A percentile compares a stretch with the other conserved stretches of the same genome.
phyloP scores from a whole-genome alignment of 2,113 vertebrate genomes.

The Podilymbus podiceps region DNA sequence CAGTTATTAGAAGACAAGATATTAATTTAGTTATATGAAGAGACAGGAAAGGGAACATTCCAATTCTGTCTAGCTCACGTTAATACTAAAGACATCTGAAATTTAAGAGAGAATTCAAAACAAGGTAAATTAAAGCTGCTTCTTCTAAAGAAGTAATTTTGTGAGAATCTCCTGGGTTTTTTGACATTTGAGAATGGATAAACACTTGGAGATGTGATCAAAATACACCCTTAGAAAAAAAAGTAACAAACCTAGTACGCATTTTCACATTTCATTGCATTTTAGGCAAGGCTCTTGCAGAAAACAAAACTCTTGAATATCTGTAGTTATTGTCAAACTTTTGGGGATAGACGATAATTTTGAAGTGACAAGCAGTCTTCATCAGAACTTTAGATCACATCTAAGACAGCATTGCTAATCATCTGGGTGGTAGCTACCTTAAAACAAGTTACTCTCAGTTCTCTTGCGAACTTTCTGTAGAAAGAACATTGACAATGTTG shows the following conservation, averaged over 20 bases:
- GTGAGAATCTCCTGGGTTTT: neutral
- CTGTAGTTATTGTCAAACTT: neutral
- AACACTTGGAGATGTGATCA: neutral
- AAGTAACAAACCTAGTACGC: neutral
- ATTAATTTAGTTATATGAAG: neutral
- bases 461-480: neutral
- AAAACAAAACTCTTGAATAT: neutral
- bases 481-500: neutral
- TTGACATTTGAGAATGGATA: neutral
- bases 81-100: neutral
- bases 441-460: neutral
- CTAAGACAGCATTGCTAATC: neutral
- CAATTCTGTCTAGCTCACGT: neutral
- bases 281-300: neutral
- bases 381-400: neutral
- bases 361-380: neutral
- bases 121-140: neutral
- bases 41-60: neutral
- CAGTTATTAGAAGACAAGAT: neutral
- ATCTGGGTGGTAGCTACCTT: neutral
- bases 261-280: neutral
- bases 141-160: neutral
- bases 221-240: neutral
- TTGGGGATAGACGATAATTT: neutral
- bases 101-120: neutral